Evolutionary conservation across 2,888 invertebrate genomes (phyloP).

Genomic region (Gryllus longicercus): DNA sequence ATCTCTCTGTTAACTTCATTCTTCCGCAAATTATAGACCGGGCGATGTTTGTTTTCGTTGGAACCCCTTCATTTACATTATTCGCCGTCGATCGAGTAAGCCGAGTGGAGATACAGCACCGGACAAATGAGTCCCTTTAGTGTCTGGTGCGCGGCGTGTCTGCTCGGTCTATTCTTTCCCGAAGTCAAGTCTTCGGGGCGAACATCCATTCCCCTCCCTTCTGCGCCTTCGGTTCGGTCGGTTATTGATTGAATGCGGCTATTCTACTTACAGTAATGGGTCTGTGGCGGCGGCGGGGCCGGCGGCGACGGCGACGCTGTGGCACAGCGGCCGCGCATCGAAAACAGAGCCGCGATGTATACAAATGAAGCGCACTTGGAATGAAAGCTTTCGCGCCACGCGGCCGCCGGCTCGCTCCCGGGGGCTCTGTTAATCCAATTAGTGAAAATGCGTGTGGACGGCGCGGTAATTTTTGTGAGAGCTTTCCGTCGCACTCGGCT

Average conservation of each 20-base stretch:
- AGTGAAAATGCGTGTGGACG: conserved; percentile 1
- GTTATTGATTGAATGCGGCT: conserved; percentile 17
- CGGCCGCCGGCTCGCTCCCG: neutral
- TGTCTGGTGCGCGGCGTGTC: no score
- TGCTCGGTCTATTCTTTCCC: no score
- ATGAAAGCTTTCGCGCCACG: neutral
- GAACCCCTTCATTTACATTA: no score
- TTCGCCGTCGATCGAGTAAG: no score
- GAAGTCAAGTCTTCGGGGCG: no score
- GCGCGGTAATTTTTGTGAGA: neutral
- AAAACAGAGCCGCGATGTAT: neutral
- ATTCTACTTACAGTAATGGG: conserved; percentile 17
- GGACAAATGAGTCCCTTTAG: no score
- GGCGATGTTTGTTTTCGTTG: no score
- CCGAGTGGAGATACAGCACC: no score
- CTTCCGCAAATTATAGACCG: no score
- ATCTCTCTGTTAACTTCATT: no score
- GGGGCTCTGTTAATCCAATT: conserved; percentile 1
- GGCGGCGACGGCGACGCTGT: no score
- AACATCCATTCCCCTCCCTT: neutral
- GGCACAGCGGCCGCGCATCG: no score
- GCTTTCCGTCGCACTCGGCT: neutral
- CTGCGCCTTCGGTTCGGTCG: neutral
- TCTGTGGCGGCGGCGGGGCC: neutral
- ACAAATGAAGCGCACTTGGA: conserved; percentile 17